Conservation (phyloP, 2,797 vertebrate genomes). For the Catostomus latipinnis region DNA sequence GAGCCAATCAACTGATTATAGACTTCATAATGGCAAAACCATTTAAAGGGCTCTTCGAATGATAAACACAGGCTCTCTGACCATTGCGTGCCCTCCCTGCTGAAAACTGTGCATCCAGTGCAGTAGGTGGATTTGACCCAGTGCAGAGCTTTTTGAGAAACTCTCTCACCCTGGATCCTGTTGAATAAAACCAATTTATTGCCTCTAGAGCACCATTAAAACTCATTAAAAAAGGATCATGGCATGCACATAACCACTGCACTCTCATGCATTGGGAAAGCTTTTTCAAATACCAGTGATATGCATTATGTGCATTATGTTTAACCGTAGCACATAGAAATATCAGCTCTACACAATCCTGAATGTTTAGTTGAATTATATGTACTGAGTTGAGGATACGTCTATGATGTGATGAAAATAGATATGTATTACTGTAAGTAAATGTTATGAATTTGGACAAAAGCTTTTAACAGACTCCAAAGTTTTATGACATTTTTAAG, state of each 20-base stretch:
- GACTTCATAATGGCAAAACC: background rate
- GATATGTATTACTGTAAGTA: too few species aligned
- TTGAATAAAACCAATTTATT: constrained; percentile 53
- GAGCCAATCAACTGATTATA: background rate
- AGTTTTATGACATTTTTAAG: too few species aligned
- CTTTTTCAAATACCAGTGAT: constrained; percentile 6
- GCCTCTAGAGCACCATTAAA: constrained; percentile 49
- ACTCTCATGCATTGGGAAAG: constrained; percentile 20
- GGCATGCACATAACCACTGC: constrained; percentile 31
- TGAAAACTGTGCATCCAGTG: constrained; percentile 31
- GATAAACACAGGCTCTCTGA: constrained; percentile 17
- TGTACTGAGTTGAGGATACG: too few species aligned
- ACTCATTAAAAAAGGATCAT: constrained; percentile 43
- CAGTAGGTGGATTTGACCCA: constrained; percentile 42
- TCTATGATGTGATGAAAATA: too few species aligned
- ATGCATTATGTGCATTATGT: background rate
- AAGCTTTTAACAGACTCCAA: too few species aligned
- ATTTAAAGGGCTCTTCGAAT: constrained; percentile 23
- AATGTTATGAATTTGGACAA: too few species aligned
- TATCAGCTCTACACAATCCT: too few species aligned
- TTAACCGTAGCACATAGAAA: background rate
- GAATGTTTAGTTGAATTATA: too few species aligned
- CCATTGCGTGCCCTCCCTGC: constrained; percentile 27
- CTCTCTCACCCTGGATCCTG: constrained; percentile 36
- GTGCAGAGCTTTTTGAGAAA: constrained; percentile 39